These are phyloP conservation scores for Zaprionus vittiger DNA, from an alignment of 1,140 invertebrate genomes.

Conservation along the genomic window DNA sequence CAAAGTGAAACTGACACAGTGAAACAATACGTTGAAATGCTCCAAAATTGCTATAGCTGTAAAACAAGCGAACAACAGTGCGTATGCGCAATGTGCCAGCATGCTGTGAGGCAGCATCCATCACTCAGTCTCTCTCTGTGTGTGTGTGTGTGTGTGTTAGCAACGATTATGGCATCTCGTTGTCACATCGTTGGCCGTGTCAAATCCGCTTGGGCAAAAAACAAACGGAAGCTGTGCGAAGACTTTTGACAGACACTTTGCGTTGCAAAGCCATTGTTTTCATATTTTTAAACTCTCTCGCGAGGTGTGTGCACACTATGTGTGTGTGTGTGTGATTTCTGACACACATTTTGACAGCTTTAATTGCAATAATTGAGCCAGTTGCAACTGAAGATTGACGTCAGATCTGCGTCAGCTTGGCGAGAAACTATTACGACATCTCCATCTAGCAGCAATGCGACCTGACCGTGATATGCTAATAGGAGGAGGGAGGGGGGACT, in stretches of 20 bases:
- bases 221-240: conserved; percentile 75
- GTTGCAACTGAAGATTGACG: neutral
- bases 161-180: conserved; percentile 65
- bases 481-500: neutral
- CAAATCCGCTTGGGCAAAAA: conserved; percentile 29
- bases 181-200: conserved; percentile 56
- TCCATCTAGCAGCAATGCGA: neutral
- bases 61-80: conserved; percentile 7
- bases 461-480: conserved; percentile 62
- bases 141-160: conserved; percentile 17
- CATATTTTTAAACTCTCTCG: neutral
- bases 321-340: conserved; percentile 21
- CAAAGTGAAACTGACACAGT: conserved; percentile 44
- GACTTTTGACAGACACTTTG: conserved; percentile 61
- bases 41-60: conserved; percentile 13
- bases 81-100: conserved; percentile 63
- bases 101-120: neutral
- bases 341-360: conserved; percentile 66
- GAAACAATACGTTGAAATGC: conserved; percentile 1
- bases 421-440: conserved; percentile 28
- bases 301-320: neutral
- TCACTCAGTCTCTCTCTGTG: neutral
- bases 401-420: neutral
- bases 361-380: conserved; percentile 66
- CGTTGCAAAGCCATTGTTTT: conserved; percentile 41